Evolutionary conservation across 2,888 invertebrate species (phyloP).

Genomic region (Coleophora flavipennella): DNA sequence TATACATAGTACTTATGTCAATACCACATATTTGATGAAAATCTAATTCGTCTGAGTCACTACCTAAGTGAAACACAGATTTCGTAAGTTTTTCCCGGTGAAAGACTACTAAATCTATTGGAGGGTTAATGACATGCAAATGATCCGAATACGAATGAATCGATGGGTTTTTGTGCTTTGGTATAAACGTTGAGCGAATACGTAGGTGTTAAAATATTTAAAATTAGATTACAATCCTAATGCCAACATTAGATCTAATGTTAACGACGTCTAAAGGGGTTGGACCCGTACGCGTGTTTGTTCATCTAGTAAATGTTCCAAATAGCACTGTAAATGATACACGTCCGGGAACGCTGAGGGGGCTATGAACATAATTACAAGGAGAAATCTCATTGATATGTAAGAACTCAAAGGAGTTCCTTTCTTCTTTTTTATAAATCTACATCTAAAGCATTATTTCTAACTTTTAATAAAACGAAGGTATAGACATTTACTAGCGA

Average conservation of each 20-base stretch:
- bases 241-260: slow-evolving; percentile 64
- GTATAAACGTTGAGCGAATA: slow-evolving; percentile 72
- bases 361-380: slow-evolving; percentile 52
- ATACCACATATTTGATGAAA: slow-evolving; percentile 21
- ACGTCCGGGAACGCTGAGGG: slow-evolving; percentile 29
- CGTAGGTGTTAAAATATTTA: slow-evolving; percentile 41
- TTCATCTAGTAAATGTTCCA: slow-evolving; percentile 48
- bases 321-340: slow-evolving; percentile 51
- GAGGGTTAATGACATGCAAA: slow-evolving; percentile 50
- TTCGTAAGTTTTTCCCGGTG: slow-evolving; percentile 64
- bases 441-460: slow-evolving; percentile 65
- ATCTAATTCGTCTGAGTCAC: slow-evolving; percentile 31
- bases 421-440: slow-evolving; percentile 52
- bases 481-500: slow-evolving; percentile 51
- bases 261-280: slow-evolving; percentile 66
- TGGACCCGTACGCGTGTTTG: slow-evolving; percentile 70
- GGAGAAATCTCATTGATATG: slow-evolving; percentile 72
- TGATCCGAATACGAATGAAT: slow-evolving; percentile 61
- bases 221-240: slow-evolving; percentile 62
- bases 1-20: slow-evolving; percentile 37
- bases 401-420: slow-evolving; percentile 66
- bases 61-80: slow-evolving; percentile 45
- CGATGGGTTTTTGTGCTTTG: slow-evolving; percentile 73
- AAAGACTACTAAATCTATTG: slow-evolving; percentile 70
- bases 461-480: slow-evolving; percentile 44